phyloP scores from a whole-genome alignment of 2,797 vertebrate genomes.

The Euphonia xanthogaster region DNA sequence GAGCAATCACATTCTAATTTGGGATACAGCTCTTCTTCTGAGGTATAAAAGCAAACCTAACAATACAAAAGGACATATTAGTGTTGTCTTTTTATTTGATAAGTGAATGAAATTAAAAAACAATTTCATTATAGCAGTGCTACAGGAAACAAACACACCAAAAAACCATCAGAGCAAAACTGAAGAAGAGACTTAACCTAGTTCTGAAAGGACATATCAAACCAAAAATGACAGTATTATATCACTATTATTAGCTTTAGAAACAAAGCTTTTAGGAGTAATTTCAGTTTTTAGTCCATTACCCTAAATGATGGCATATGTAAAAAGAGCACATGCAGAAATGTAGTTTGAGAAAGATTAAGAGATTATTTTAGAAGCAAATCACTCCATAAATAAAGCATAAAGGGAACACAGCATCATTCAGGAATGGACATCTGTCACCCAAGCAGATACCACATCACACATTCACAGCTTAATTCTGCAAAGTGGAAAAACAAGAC shows the following conservation, averaged over 20 bases:
- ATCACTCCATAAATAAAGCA: conserved; percentile 49
- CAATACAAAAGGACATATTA: conserved; percentile 14
- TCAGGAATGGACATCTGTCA: conserved; percentile 49
- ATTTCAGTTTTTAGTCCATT: conserved; percentile 38
- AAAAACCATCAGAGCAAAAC: conserved; percentile 30
- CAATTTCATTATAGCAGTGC: conserved; percentile 36
- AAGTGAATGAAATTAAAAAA: conserved; percentile 60
- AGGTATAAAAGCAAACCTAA: conserved; percentile 37
- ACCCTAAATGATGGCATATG: conserved; percentile 58
- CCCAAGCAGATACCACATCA: conserved; percentile 38
- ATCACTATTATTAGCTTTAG: conserved; percentile 39
- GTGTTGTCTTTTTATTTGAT: conserved; percentile 30
- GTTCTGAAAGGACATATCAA: conserved; percentile 43
- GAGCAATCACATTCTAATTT: conserved; percentile 11
- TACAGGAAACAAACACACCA: conserved; percentile 35
- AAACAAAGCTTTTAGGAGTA: conserved; percentile 38
- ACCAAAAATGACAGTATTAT: conserved; percentile 6
- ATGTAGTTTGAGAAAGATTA: conserved; percentile 56
- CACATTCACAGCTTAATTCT: conserved; percentile 10
- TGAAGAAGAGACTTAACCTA: conserved; percentile 13
- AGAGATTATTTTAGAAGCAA: conserved; percentile 64
- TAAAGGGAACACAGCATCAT: conserved; percentile 35
- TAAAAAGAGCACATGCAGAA: conserved; percentile 41
- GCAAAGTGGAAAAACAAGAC: conserved; percentile 13
- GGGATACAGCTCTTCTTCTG: not conserved